Conservation (phyloP, 1,140 invertebrate species). For the Bombus difficillimus region DNA sequence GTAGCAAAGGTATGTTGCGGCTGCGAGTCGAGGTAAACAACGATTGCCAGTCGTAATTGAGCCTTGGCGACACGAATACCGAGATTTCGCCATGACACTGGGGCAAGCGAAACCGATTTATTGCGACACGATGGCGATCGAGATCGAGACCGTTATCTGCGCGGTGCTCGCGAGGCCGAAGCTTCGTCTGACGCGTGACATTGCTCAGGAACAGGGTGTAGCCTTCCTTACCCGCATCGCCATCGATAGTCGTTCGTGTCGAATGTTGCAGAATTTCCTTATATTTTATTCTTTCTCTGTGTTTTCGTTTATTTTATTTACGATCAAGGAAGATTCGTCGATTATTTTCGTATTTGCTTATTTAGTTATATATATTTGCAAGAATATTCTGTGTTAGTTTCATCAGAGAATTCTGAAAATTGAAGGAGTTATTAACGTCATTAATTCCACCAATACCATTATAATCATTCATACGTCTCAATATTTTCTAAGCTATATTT, state of each 20-base stretch:
- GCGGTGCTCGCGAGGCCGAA: neutral
- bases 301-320: neutral
- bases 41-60: constrained; percentile 39
- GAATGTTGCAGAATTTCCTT: neutral
- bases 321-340: neutral
- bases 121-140: constrained; percentile 39
- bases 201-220: neutral
- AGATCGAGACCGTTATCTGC: constrained; percentile 23
- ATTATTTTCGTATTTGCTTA: neutral
- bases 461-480: too few relatives aligned
- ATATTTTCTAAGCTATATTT: too few relatives aligned
- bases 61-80: constrained; percentile 45
- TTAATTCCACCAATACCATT: too few relatives aligned
- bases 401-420: too few relatives aligned
- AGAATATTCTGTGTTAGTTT: neutral
- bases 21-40: constrained; percentile 34
- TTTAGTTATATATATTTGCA: neutral
- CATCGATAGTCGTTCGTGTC: neutral
- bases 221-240: too few relatives aligned
- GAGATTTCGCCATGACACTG: constrained; percentile 60
- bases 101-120: constrained; percentile 41
- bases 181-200: neutral
- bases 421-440: too few relatives aligned
- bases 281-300: neutral
- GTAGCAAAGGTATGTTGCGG: constrained; percentile 1